A percentile compares a stretch with the other conserved stretches of the same genome.
These are phyloP conservation scores for Mormyrus lacerda DNA, from an alignment of 2,113 vertebrate genomes.

Conservation along the genomic window DNA sequence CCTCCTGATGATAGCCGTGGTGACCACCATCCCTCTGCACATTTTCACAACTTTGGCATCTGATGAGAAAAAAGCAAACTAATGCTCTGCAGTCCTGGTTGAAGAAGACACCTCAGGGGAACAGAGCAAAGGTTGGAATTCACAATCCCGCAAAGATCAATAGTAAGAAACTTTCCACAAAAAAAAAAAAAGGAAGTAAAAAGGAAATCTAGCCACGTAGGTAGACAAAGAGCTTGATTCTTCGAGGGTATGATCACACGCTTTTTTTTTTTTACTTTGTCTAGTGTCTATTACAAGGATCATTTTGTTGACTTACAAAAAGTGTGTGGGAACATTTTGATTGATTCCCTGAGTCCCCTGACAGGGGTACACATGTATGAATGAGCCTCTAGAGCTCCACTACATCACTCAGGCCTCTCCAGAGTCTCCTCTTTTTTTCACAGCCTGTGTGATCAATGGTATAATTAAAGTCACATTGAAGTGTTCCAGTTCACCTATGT, in stretches of 20 bases:
- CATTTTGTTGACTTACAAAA: not conserved
- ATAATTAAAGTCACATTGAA: not conserved
- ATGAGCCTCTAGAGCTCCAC: not conserved
- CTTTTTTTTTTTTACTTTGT: not conserved
- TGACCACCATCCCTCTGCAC: not conserved
- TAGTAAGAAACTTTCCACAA: not conserved
- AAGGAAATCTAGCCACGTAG: constrained; percentile 23
- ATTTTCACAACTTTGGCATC: not conserved
- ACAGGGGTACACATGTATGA: not conserved
- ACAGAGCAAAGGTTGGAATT: constrained; percentile 33
- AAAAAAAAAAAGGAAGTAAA: constrained; percentile 26
- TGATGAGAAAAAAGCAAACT: not conserved
- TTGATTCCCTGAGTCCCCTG: not conserved
- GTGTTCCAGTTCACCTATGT: not conserved
- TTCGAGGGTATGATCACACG: not conserved
- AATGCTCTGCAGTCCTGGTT: not conserved
- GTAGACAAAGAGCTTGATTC: not conserved
- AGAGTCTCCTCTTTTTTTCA: not conserved
- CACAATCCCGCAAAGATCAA: constrained; percentile 22
- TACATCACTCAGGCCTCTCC: not conserved
- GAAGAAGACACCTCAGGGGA: not conserved
- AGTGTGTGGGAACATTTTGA: not conserved
- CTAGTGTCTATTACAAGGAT: not conserved
- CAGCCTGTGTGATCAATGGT: not conserved
- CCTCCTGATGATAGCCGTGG: not conserved